Conservation (phyloP, 2,113 vertebrate species). For the Neodon shergylaensis region DNA sequence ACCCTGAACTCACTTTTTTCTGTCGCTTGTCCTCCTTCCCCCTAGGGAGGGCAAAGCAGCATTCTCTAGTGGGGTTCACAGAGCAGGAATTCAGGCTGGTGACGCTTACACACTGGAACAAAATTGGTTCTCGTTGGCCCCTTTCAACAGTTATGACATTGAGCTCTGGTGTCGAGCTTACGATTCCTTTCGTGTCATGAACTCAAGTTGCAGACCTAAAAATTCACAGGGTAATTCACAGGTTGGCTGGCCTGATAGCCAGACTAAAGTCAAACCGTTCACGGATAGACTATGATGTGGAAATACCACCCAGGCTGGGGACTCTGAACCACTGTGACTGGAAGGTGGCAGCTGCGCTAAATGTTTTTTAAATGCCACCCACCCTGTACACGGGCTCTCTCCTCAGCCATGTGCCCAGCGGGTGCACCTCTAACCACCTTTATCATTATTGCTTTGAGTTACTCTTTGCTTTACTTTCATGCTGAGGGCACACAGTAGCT, state of each 20-base stretch:
- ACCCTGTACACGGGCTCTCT: no score
- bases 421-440: neutral
- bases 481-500: rapidly evolving
- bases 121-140: no score
- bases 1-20: neutral
- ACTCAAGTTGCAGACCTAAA: neutral
- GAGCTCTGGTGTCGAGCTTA: neutral
- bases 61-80: neutral
- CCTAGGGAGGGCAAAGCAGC: neutral
- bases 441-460: neutral
- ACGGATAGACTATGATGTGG: rapidly evolving
- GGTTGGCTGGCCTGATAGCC: neutral
- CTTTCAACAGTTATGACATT: neutral
- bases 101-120: rapidly evolving
- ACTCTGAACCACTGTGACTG: rapidly evolving
- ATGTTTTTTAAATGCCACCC: neutral
- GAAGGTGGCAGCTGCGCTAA: rapidly evolving
- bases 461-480: rapidly evolving
- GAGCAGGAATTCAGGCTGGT: neutral
- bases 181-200: neutral
- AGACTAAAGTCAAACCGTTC: rapidly evolving
- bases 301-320: rapidly evolving
- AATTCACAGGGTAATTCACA: neutral
- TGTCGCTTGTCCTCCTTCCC: neutral
- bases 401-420: neutral